Percentiles rank a stretch among this genome's conserved stretches.
Evolutionary conservation across 2,888 invertebrate genomes (phyloP).

Genomic region (Trachelus iudaicus): DNA sequence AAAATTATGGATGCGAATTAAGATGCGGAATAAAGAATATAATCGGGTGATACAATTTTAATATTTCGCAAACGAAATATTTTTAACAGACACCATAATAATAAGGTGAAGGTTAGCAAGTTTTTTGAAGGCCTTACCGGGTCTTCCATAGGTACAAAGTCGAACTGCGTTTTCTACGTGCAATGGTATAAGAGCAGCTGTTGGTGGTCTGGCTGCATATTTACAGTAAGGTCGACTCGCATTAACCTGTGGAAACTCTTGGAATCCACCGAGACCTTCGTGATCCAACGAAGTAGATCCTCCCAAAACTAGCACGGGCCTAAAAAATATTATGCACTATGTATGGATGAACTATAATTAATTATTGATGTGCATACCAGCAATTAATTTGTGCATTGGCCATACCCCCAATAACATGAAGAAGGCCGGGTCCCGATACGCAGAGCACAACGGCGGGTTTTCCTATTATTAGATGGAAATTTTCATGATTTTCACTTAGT

Average conservation of each 20-base stretch:
- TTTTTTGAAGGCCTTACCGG: conserved; percentile 69
- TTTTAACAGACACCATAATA: too few species aligned
- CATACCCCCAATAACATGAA: conserved; percentile 94
- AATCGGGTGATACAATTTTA: neutral
- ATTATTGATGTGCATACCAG: conserved; percentile 71
- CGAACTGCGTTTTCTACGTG: conserved; percentile 94
- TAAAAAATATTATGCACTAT: conserved; percentile 37
- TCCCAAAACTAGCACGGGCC: conserved; percentile 91
- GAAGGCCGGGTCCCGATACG: conserved; percentile 94
- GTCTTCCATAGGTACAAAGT: conserved; percentile 84
- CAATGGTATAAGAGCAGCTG: conserved; percentile 82
- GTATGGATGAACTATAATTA: too few species aligned
- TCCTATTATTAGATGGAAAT: conserved; percentile 59
- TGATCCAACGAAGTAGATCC: conserved; percentile 93
- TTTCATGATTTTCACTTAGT: conserved; percentile 1
- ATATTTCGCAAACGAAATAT: neutral
- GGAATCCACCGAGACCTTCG: conserved; percentile 96
- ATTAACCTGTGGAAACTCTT: conserved; percentile 93
- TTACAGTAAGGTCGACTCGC: conserved; percentile 90
- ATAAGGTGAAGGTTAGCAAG: neutral
- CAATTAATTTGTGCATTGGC: conserved; percentile 97
- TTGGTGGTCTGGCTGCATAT: conserved; percentile 89
- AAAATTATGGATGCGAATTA: too few species aligned
- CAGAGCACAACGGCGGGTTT: conserved; percentile 91
- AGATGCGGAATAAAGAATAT: neutral